Evolutionary conservation across 2,113 vertebrate genomes (phyloP).

Genomic region (Gorsachius goisagi): DNA sequence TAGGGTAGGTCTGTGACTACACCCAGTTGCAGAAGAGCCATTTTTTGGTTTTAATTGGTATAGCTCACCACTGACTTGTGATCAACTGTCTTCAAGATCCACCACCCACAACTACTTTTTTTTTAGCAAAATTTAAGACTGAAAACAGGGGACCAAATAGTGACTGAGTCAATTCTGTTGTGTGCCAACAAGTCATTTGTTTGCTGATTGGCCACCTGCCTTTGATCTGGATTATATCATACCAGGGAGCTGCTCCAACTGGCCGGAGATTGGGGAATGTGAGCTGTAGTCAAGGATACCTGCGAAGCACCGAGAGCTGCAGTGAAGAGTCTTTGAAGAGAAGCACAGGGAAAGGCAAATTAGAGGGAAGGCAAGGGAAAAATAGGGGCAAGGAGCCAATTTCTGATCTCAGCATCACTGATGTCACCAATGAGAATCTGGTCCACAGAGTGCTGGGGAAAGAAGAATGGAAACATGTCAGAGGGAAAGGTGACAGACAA

Average conservation of each 20-base stretch:
- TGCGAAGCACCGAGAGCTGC: slow-evolving; percentile 34
- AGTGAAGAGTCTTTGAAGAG: slow-evolving; percentile 5
- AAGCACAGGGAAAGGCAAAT: slow-evolving; percentile 1
- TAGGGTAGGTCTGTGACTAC: not conserved
- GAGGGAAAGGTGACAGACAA: slow-evolving; percentile 30
- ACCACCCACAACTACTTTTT: not conserved
- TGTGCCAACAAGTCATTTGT: not conserved
- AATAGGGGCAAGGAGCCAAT: slow-evolving; percentile 41
- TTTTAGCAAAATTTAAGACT: not conserved
- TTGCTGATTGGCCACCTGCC: slow-evolving; percentile 32
- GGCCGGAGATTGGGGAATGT: slow-evolving; percentile 14
- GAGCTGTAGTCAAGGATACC: slow-evolving; percentile 69
- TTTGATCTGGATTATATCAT: slow-evolving; percentile 44
- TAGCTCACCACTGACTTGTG: not conserved
- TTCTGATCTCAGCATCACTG: slow-evolving; percentile 58
- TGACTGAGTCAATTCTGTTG: slow-evolving; percentile 1
- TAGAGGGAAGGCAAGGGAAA: not conserved
- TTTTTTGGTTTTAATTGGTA: not conserved
- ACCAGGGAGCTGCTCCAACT: slow-evolving; percentile 31
- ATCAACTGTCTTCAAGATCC: not conserved
- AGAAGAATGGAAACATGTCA: slow-evolving; percentile 3
- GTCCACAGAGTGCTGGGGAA: not conserved
- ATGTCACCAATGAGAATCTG: slow-evolving; percentile 27
- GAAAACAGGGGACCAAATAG: not conserved
- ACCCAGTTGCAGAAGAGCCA: not conserved